Evolutionary conservation across 2,888 invertebrate species (phyloP).

Genomic region (Oxycera nigricornis): DNA sequence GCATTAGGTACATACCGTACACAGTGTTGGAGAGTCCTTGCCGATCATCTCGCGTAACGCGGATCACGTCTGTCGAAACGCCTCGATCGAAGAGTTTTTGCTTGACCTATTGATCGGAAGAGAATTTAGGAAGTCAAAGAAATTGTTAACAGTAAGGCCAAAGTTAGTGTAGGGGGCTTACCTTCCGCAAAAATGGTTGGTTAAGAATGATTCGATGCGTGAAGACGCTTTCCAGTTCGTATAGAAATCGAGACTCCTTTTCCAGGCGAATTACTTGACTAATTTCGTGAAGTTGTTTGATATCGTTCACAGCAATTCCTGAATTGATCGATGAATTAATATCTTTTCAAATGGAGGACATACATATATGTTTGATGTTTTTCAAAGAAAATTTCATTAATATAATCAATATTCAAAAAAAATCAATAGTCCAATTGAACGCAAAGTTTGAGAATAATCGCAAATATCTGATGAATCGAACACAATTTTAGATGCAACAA

Average conservation of each 20-base stretch:
- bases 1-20: conserved; percentile 40
- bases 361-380: too few species aligned
- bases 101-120: conserved; percentile 40
- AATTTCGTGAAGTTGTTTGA: conserved; percentile 55
- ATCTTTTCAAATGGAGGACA: too few species aligned
- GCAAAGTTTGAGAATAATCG: too few species aligned
- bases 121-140: too few species aligned
- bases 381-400: too few species aligned
- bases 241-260: conserved; percentile 49
- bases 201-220: conserved; percentile 46
- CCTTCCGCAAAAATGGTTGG: conserved; percentile 48
- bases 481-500: too few species aligned
- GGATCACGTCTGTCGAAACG: conserved; percentile 39
- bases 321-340: not conserved
- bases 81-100: conserved; percentile 44
- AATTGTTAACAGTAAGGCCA: too few species aligned
- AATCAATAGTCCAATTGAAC: too few species aligned
- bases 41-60: conserved; percentile 41
- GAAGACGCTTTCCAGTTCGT: conserved; percentile 49
- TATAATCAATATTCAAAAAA: too few species aligned
- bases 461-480: too few species aligned
- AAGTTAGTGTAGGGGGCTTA: conserved; percentile 15
- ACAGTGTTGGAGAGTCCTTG: conserved; percentile 43
- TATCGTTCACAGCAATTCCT: conserved; percentile 66
- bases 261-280: conserved; percentile 50